Base-by-base conservation (phyloP, 1,140 invertebrate species). In the Drosophila orena region DNA sequence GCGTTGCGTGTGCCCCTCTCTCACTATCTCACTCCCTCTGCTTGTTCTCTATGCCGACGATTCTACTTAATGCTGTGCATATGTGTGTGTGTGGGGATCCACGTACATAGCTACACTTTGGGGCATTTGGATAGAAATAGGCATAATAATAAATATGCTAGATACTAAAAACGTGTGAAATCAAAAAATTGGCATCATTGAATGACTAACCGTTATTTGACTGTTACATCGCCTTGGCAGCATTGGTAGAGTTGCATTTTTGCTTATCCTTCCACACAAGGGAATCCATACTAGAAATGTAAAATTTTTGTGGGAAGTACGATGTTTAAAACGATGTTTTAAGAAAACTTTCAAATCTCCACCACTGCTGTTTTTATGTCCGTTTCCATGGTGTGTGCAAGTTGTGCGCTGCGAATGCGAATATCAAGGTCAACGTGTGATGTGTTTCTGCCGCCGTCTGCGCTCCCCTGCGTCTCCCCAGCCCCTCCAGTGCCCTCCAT, bases 391-490 rank as follows among this genome's bases (percentile, higher is more conserved):
- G 37, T 38, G 43, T 59, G 57, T 61, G 64, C 69, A 72, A 53
- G 61, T 74, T 81, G 86, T 77, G 83, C 73, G 83, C 79, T 88
- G 88, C 74, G 88, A 91, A 91, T 91, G 88, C 88, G 88, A 91
- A 91, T 88, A 88, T 88, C 88, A 91, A 91, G 88, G 88, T 91
- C 88, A 91, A 81, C 77, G 55, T 80, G 81, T 85, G 81, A 85
- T 85, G 81, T 85, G 81, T 74, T 72, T 40, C 65, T 79, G 69
- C 43, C 12, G 60, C 24, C 34, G 65, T 38, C 47, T 38, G 34
- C 57, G 42, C n/a, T 50, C 15, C 55, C 27, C 55, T 15, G 42
- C 49, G 27, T 12, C 47, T 38, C 40, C 60, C 10, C 14, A 17
- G 17, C 17, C 17, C 22, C 22, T 24, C 22, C 22, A 22, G 22